These are phyloP conservation scores for Chamaea fasciata DNA, from an alignment of 2,113 vertebrate species.

Conservation along the genomic window DNA sequence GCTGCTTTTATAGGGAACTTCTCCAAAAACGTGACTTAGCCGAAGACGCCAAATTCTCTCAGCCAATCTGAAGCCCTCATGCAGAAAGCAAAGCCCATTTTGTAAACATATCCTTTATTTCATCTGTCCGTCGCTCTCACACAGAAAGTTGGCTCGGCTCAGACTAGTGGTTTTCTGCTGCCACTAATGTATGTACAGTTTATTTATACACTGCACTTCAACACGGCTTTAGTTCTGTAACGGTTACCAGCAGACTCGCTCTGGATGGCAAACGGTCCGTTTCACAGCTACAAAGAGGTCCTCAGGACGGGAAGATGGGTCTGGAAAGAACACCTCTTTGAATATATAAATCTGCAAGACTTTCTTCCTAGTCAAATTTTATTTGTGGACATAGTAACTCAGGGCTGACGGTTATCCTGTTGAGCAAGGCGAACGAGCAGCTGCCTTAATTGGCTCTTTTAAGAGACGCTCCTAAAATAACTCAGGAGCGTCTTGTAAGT, in stretches of 20 bases:
- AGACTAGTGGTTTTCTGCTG: neutral
- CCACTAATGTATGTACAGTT: neutral
- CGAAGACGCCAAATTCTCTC: neutral
- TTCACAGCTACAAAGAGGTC: constrained; percentile 5
- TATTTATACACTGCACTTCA: constrained; percentile 6
- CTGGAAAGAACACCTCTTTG: neutral
- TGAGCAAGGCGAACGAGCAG: neutral
- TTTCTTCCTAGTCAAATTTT: neutral
- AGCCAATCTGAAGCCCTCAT: constrained; percentile 18
- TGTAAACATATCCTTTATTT: constrained; percentile 8
- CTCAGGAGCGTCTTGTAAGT: constrained; percentile 19
- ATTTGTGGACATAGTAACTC: neutral
- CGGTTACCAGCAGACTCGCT: neutral
- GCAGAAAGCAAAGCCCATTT: neutral
- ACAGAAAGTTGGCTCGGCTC: neutral
- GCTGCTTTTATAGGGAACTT: neutral
- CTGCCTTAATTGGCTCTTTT: constrained; percentile 4
- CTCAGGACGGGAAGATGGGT: neutral
- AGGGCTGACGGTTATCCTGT: neutral
- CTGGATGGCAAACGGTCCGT: neutral
- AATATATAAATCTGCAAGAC: constrained; percentile 11
- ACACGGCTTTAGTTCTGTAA: neutral
- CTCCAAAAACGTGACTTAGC: neutral
- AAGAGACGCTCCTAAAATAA: constrained; percentile 32
- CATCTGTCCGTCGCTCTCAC: constrained; percentile 4